Evolutionary conservation across 2,113 vertebrate species (phyloP).

Genomic region (Falcunculus frontatus): DNA sequence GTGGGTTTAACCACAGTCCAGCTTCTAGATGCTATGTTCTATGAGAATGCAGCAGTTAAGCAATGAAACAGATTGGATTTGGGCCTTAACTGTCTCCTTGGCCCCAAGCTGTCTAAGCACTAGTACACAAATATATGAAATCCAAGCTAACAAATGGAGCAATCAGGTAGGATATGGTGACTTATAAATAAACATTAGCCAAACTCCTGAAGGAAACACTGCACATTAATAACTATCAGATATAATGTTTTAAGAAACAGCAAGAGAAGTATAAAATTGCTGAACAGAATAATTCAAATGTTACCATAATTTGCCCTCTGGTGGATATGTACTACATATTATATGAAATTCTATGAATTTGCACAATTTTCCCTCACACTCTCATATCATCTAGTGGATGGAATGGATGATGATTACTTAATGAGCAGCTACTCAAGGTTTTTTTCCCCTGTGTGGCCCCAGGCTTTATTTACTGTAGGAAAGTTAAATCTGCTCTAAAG

Average conservation of each 20-base stretch:
- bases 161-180: not conserved
- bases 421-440: not conserved
- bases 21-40: not conserved
- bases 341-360: not conserved
- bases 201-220: not conserved
- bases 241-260: not conserved
- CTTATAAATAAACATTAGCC: constrained; percentile 22
- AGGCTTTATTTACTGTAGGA: not conserved
- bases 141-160: not conserved
- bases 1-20: not conserved
- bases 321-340: not conserved
- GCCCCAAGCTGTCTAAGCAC: not conserved
- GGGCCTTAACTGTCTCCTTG: not conserved
- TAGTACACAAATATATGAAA: not conserved
- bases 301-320: not conserved
- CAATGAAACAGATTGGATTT: not conserved
- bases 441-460: not conserved
- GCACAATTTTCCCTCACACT: not conserved
- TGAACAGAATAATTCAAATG: not conserved
- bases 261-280: not conserved
- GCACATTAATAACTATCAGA: not conserved
- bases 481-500: not conserved
- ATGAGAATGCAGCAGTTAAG: not conserved
- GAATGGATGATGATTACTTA: not conserved
- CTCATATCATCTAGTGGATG: not conserved